Evolutionary conservation across 2,113 vertebrate species (phyloP).

Genomic region (Dissostichus mawsoni): DNA sequence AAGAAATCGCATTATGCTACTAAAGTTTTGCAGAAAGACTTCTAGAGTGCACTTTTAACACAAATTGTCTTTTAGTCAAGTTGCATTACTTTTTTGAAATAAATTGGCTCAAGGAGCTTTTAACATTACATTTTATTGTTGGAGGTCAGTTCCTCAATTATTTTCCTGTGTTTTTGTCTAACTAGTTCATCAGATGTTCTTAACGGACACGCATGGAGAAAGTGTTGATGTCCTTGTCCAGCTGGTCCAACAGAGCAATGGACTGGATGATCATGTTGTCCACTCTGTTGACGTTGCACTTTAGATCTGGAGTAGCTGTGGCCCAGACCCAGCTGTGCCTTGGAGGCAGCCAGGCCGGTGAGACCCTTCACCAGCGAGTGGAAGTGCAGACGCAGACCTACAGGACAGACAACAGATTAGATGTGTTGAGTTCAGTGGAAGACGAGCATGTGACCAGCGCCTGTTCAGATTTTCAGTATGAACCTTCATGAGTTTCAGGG

Average conservation of each 20-base stretch:
- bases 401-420: not conserved
- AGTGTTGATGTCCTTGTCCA: slow-evolving; percentile 98
- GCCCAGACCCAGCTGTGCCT: slow-evolving; percentile 95
- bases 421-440: not conserved
- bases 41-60: slow-evolving; percentile 44
- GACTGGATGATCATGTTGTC: slow-evolving; percentile 99
- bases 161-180: not conserved
- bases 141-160: too few species aligned
- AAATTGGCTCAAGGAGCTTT: too few species aligned
- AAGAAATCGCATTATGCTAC: too few species aligned
- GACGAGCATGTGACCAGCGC: not conserved
- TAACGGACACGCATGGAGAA: slow-evolving; percentile 98
- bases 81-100: too few species aligned
- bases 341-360: slow-evolving; percentile 90
- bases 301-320: slow-evolving; percentile 98
- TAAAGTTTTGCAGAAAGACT: too few species aligned
- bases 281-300: slow-evolving; percentile 94
- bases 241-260: slow-evolving; percentile 96
- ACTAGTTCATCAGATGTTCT: slow-evolving; percentile 29
- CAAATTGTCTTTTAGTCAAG: too few species aligned
- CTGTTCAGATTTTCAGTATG: slow-evolving; percentile 88
- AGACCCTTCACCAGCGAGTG: slow-evolving; percentile 93
- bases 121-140: not conserved
- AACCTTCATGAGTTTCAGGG: slow-evolving; percentile 80
- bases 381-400: slow-evolving; percentile 95